Evolutionary conservation across 2,888 invertebrate genomes (phyloP).

Genomic region (Ditula angustiorana): DNA sequence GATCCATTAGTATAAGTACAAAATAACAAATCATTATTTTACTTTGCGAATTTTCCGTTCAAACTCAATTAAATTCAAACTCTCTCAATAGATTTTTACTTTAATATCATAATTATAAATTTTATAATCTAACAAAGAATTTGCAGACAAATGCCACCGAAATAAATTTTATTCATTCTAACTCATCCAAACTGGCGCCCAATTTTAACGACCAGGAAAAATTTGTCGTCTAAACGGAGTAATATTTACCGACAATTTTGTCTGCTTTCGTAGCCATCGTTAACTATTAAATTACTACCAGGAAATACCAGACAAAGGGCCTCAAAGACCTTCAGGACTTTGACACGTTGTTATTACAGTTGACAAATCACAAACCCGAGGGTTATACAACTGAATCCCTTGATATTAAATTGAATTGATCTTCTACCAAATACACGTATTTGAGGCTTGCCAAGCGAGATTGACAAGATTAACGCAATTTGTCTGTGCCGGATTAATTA

Average conservation of each 20-base stretch:
- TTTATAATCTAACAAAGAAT: background rate
- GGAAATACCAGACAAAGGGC: background rate
- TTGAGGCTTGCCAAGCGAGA: conserved; percentile 7
- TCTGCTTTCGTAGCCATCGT: background rate
- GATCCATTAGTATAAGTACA: no score
- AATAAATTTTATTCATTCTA: background rate
- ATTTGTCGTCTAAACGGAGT: background rate
- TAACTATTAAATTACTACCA: conserved; percentile 12
- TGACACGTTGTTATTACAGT: conserved; percentile 8
- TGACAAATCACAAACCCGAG: conserved; percentile 4
- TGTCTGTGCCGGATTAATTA: conserved; percentile 27
- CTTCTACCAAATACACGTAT: background rate
- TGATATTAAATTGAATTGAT: conserved; percentile 11
- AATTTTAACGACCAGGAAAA: background rate
- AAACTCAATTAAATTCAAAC: no score
- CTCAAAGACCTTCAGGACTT: background rate
- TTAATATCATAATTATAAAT: no score
- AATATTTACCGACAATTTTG: background rate
- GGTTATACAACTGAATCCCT: conserved; percentile 2
- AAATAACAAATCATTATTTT: no score
- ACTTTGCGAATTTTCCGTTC: no score
- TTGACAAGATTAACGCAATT: conserved; percentile 24
- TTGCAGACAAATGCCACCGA: background rate
- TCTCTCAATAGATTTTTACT: no score
- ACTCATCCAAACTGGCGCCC: background rate